phyloP scores from a whole-genome alignment of 2,888 invertebrate species.

The Uropetala carovei region DNA sequence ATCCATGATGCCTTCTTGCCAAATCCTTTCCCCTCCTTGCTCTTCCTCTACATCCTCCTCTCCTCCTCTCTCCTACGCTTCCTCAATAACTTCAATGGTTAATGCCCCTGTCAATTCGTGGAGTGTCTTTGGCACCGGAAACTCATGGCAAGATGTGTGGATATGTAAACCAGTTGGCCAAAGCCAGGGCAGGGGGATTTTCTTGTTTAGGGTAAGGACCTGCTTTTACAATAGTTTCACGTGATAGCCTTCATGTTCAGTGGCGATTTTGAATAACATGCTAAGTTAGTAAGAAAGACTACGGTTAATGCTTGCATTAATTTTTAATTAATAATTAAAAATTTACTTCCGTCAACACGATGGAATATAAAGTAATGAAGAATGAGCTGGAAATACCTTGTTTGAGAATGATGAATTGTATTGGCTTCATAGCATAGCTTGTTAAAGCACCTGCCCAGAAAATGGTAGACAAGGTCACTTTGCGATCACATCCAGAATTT shows the following conservation, averaged over 20 bases:
- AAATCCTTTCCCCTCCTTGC: neutral
- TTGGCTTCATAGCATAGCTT: too few relatives aligned
- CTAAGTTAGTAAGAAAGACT: too few relatives aligned
- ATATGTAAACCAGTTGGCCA: slow-evolving; percentile 92
- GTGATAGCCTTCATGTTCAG: neutral
- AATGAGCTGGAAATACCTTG: too few relatives aligned
- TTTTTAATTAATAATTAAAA: too few relatives aligned
- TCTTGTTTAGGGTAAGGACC: slow-evolving; percentile 83
- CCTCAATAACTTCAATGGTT: slow-evolving; percentile 33
- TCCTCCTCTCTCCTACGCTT: neutral
- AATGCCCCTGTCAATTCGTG: slow-evolving; percentile 23
- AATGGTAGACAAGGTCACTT: too few relatives aligned
- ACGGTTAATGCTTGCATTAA: too few relatives aligned
- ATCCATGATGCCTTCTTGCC: slow-evolving; percentile 35
- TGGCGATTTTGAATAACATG: neutral
- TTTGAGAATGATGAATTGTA: too few relatives aligned
- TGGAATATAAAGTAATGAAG: too few relatives aligned
- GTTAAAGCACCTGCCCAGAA: too few relatives aligned
- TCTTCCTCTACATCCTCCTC: slow-evolving; percentile 29
- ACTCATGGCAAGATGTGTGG: slow-evolving; percentile 79
- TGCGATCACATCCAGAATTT: too few relatives aligned
- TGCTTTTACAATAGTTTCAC: neutral
- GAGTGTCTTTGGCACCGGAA: slow-evolving; percentile 57
- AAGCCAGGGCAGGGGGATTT: slow-evolving; percentile 90
- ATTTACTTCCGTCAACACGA: too few relatives aligned